Percentiles rank a stretch among this genome's conserved stretches.
phyloP scores from a whole-genome alignment of 2,113 vertebrate species.

The Trichomycterus rosablanca region DNA sequence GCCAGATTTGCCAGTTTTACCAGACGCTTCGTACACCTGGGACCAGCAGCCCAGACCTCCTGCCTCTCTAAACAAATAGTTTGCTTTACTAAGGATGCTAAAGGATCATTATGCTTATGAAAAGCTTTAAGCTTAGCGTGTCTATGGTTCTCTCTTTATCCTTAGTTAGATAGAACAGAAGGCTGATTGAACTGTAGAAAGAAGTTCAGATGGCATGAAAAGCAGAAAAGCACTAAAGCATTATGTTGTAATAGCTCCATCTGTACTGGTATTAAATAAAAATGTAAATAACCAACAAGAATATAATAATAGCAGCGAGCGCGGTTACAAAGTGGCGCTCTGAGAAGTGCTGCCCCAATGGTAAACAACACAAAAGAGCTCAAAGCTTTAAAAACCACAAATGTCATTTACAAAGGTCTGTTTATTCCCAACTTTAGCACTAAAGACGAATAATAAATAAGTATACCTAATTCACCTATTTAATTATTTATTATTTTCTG shows the following conservation, averaged over 20 bases:
- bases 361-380: neutral
- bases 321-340: neutral
- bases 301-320: slow-evolving; percentile 2
- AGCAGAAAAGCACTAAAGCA: neutral
- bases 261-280: slow-evolving; percentile 16
- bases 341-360: neutral
- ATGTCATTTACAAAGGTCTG: slow-evolving; percentile 13
- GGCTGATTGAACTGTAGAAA: neutral
- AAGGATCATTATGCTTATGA: slow-evolving; percentile 19
- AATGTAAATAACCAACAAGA: neutral
- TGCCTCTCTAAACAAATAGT: neutral
- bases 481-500: slow-evolving; percentile 4
- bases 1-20: slow-evolving; percentile 3
- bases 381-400: slow-evolving; percentile 6
- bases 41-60: neutral
- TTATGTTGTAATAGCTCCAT: slow-evolving; percentile 18
- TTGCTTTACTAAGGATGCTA: neutral
- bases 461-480: neutral
- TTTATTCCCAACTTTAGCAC: neutral
- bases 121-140: neutral
- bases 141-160: neutral
- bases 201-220: too few species aligned
- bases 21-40: slow-evolving; percentile 18
- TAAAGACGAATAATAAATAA: slow-evolving; percentile 15
- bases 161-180: neutral